A percentile compares a stretch with the other conserved stretches of the same genome.
Evolutionary conservation across 1,140 invertebrate species (phyloP).

Genomic region (Papilio helenus): DNA sequence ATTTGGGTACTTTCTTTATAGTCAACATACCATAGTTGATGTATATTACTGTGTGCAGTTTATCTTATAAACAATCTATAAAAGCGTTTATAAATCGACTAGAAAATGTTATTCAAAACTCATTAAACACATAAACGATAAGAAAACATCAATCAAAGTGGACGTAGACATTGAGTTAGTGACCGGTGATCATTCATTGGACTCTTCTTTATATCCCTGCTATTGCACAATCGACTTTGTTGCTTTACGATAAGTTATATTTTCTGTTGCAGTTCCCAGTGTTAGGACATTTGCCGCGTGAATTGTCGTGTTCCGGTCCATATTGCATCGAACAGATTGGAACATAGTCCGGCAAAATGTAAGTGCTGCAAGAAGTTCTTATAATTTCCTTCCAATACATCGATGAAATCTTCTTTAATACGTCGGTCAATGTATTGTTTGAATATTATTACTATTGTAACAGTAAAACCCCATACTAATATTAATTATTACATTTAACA

Average conservation of each 20-base stretch:
- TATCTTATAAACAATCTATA: not conserved
- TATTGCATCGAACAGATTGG: slow-evolving; percentile 38
- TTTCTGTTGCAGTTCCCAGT: not conserved
- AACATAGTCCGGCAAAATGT: slow-evolving; percentile 23
- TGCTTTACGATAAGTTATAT: not conserved
- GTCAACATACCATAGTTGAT: too few species aligned
- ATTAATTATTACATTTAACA: too few species aligned
- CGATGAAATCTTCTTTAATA: not conserved
- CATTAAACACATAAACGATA: slow-evolving; percentile 7
- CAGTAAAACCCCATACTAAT: too few species aligned
- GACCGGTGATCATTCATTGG: slow-evolving; percentile 30
- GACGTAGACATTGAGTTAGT: slow-evolving; percentile 15
- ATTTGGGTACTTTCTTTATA: too few species aligned
- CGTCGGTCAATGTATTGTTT: too few species aligned
- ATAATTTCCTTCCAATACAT: slow-evolving; percentile 1
- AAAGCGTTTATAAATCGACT: not conserved
- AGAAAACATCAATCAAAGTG: slow-evolving; percentile 19
- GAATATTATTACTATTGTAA: too few species aligned
- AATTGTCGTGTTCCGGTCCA: slow-evolving; percentile 35
- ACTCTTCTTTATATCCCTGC: not conserved
- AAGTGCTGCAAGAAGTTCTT: not conserved
- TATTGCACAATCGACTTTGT: not conserved
- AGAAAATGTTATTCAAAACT: not conserved
- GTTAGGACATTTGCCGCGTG: slow-evolving; percentile 28
- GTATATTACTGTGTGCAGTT: not conserved